Base-by-base conservation (phyloP, 2,888 invertebrate species). In the Carterocephalus palaemon region DNA sequence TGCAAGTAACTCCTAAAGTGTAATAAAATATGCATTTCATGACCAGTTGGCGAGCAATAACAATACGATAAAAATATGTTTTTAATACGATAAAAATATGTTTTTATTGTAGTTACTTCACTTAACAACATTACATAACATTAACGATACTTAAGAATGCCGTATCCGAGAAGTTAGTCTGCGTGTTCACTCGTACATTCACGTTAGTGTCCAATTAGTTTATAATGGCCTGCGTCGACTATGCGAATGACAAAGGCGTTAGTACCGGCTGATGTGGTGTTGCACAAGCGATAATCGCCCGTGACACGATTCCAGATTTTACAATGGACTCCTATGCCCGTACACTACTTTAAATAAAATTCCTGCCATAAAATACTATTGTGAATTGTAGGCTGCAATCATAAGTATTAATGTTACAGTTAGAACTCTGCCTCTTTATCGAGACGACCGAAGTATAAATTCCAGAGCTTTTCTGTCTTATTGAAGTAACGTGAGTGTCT, bases 231-330 rank as follows among this genome's bases (percentile, higher is more conserved):
- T 67, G 62, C 59, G 54, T 64, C 55, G 60, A 63, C 66, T 68
- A 76, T 79, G 78, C 75, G 79, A 81, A 77, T 70, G 56, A 51
- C 61, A 56, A 64, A 64, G 60, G 66, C 62, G 63, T 63, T 65
- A 67, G 58, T 57, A 63, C 57, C 54, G 55, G 48, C 54, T 53
- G 63, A 59, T 61, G 58, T 60, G 53, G 20, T 53, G 66, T 82
- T 80, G 71, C 67, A 73, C 72, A 77, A 81, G 69, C 67, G 62
- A 75, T 80, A 71, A 77, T 75, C 67, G 65, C 62, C 72, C 72
- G 62, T 80, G 79, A 75, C 79, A 81, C 72, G 68, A 34, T 42
- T 42, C 42, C 22, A 34, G 34, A 42, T 36, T 42, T 34, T 42
- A 42, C 42, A 42, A 42, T 42, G 34, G 20, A 26, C 22, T 34